Percentiles rank a stretch among this genome's conserved stretches.
These are phyloP conservation scores for Porites divaricata DNA, from an alignment of 92 coral and sea anemone species.

Conservation along the genomic window DNA sequence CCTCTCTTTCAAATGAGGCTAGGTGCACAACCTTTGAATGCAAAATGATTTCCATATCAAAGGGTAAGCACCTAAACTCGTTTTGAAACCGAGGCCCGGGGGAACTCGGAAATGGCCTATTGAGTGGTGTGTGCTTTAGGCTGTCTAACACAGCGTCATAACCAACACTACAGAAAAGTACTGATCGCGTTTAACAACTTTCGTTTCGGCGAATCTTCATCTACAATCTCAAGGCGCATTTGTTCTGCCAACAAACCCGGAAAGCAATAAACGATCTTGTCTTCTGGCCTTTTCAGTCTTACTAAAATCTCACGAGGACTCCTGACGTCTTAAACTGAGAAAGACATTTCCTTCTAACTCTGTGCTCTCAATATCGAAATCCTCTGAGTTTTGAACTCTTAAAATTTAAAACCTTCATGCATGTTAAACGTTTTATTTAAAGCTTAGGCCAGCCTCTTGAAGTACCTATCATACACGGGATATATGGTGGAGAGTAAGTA, in stretches of 20 bases:
- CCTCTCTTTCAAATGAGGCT: no score
- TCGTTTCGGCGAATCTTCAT: not conserved
- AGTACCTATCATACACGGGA: slow-evolving; percentile 27
- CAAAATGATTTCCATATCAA: no score
- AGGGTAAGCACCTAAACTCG: no score
- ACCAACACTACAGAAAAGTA: not conserved
- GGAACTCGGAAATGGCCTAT: no score
- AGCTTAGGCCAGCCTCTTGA: slow-evolving; percentile 46
- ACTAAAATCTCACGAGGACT: not conserved
- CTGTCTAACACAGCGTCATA: no score
- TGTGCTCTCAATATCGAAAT: slow-evolving; percentile 7
- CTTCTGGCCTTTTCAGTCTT: not conserved
- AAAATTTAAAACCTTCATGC: slow-evolving; percentile 17
- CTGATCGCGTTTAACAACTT: not conserved
- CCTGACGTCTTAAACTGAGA: not conserved
- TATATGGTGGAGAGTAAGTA: slow-evolving; percentile 35
- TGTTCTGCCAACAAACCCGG: not conserved
- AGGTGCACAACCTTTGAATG: no score
- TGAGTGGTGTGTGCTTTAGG: no score
- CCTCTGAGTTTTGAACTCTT: not conserved
- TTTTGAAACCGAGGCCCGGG: no score
- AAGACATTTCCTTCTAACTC: not conserved
- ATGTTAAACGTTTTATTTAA: slow-evolving; percentile 46
- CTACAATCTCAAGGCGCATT: not conserved
- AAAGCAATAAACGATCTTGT: not conserved